Base-by-base conservation (phyloP, 2,113 vertebrate genomes). In the Myrmecobius fasciatus region DNA sequence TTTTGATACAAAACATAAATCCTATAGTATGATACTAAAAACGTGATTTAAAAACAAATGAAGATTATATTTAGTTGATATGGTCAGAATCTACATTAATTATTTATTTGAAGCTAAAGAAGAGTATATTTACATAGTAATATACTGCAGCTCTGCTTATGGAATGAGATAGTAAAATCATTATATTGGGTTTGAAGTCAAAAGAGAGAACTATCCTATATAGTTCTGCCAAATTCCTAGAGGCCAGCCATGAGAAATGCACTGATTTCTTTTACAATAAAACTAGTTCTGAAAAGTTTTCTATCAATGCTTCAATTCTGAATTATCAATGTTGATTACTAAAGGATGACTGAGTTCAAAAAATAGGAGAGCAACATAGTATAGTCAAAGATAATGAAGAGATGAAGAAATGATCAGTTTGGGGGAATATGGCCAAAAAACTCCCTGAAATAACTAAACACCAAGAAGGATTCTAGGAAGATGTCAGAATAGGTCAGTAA, bases 201-300 rank as follows among this genome's bases (percentile, higher is more conserved):
- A 67, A 67, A 31, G 56, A 31, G 56, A 28, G 43, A 95, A 91
- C 48, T 12, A 26, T 36, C 92, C 46, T 28, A 93, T 52, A 92
- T 48, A 51, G 47, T 89, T 89, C 26, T 20, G 90, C 52, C 53
- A 56, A 95, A 91, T 28, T 89, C 60, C 53, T 91, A 91, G 25
- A 47, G 17, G 60, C 93, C 47, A 53, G 91, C 52, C 93, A 36
- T 91, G 60, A 96, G 88, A 94, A 92, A 91, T 88, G 56, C 0
- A 95, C 49, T 56, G 48, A 95, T 52, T 67, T 26, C 94, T 94
- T 93, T 94, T 94, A 36, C 28, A 43, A 24, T 75, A 46, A 53
- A 89, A 60, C 75, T n/a, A n/a, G 7, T 43, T 49, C 22, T 60
- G 26, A 60, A 60, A 60, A 60, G 11, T 28, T 67, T 67, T 28